Base-by-base conservation (phyloP, 2,797 vertebrate species). In the Mormyrops boulengeri region DNA sequence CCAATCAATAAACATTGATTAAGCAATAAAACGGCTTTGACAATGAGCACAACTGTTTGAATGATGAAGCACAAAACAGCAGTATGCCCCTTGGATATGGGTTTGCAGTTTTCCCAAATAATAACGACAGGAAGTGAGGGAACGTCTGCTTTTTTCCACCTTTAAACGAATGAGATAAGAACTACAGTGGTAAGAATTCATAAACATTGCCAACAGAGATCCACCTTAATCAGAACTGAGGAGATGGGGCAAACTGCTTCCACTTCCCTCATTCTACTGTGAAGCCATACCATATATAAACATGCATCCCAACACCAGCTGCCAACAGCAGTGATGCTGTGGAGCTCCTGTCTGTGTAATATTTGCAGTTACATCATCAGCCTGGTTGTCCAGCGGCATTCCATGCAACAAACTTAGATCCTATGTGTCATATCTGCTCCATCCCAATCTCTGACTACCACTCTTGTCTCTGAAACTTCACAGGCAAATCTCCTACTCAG, bases 1-100 rank as follows among this genome's bases (percentile, higher is more conserved):
- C 47, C 57, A 69, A 86, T 89, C 89, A 86, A 86, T 69, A 69
- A 52, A 66, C 41, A 89, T 73, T 22, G 89, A 89, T 52, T 86
- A 87, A 86, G 55, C 60, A 89, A 86, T 85, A 8, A 86, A 66
- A 86, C n/a, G 0, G 38, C 44, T 89, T 84, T 49, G 8, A 17
- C 11, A 41, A 17, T 49, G 26, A 69, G 26, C 53, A 82, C 44
- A 19, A 30, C 38, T 11, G 4, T 55, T 30, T 19, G 41, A 86
- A 26, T 60, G 55, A 62, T 26, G 57, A 38, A 55, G 49, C 19
- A 89, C n/a, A 57, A 89, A 80, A 53, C 30, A 41, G 69, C 44
- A 73, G 44, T 2, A 77, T 38, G 69, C 69, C 19, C 38, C 19
- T 22, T 73, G 30, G 41, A 50, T 53, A 50, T 50, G 11, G 50